Conservation (phyloP, 2,797 vertebrate species). For the Myripristis murdjan region DNA sequence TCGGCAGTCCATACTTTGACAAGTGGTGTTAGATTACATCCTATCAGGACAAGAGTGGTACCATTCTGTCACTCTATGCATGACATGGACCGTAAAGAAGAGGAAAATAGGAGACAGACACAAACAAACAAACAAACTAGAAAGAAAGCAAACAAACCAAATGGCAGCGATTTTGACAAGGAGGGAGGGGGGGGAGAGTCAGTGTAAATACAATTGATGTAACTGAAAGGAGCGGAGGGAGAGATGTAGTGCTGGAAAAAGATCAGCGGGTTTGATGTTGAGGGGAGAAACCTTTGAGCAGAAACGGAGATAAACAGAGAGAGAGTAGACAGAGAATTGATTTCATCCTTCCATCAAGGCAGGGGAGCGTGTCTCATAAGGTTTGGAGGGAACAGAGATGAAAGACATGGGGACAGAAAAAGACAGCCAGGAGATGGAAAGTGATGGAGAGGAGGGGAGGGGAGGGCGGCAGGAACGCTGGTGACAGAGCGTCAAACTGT, state of each 20-base stretch:
- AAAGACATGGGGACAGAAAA: conserved; percentile 46
- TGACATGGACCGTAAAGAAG: background rate
- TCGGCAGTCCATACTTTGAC: background rate
- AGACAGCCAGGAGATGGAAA: background rate
- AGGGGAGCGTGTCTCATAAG: conserved; percentile 40
- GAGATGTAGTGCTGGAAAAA: conserved; percentile 17
- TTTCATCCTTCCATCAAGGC: conserved; percentile 33
- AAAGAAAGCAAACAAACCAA: background rate
- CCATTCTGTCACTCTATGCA: background rate
- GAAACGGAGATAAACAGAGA: background rate
- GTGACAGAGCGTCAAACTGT: conserved; percentile 9
- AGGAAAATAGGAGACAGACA: background rate
- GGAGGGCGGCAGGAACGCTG: background rate
- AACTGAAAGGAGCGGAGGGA: conserved; percentile 11
- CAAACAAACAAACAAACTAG: background rate
- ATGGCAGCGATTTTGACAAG: background rate
- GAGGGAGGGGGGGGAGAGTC: conserved; percentile 1
- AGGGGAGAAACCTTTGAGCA: conserved; percentile 58
- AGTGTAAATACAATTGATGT: background rate
- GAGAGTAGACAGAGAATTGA: conserved; percentile 45
- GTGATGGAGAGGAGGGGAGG: conserved; percentile 6
- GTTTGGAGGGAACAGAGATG: conserved; percentile 35
- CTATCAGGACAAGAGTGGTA: conserved; percentile 18
- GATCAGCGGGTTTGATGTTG: conserved; percentile 43
- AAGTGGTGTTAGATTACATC: conserved; percentile 32